phyloP scores from a whole-genome alignment of 2,113 vertebrate species.

The Siphamia tubifer region DNA sequence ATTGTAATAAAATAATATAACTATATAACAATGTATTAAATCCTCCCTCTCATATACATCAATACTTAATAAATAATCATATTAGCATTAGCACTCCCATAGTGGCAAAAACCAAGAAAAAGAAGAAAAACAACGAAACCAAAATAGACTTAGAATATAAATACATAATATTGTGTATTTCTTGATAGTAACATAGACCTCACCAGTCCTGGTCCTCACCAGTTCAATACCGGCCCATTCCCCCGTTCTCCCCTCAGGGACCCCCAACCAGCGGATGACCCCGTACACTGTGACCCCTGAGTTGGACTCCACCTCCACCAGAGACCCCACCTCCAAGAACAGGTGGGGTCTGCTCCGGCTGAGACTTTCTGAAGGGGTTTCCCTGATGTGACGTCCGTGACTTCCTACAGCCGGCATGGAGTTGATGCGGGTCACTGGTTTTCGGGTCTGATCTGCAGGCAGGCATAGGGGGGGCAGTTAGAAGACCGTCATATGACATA shows the following conservation, averaged over 20 bases:
- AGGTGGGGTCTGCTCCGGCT: background rate
- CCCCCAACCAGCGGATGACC: constrained; percentile 78
- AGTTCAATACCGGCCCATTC: constrained; percentile 79
- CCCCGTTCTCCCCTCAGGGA: constrained; percentile 49
- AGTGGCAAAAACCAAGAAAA: background rate
- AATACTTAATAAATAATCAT: no score
- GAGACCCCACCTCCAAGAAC: constrained; percentile 74
- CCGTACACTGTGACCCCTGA: constrained; percentile 70
- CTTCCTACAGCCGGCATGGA: constrained; percentile 54
- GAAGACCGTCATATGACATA: constrained; percentile 21
- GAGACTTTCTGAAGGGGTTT: background rate
- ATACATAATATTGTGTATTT: no score
- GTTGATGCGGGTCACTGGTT: constrained; percentile 39
- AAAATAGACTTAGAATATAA: no score
- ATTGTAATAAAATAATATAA: no score
- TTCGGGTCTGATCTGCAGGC: constrained; percentile 52
- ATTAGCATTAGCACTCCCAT: no score
- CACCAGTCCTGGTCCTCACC: no score
- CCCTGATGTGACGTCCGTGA: background rate
- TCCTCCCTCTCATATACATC: no score
- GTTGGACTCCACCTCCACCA: constrained; percentile 74
- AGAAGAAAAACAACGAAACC: background rate
- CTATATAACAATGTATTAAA: no score
- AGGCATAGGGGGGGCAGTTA: background rate
- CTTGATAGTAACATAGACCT: no score